Evolutionary conservation across 1,140 invertebrate species (phyloP).

Genomic region (Pissodes strobi): DNA sequence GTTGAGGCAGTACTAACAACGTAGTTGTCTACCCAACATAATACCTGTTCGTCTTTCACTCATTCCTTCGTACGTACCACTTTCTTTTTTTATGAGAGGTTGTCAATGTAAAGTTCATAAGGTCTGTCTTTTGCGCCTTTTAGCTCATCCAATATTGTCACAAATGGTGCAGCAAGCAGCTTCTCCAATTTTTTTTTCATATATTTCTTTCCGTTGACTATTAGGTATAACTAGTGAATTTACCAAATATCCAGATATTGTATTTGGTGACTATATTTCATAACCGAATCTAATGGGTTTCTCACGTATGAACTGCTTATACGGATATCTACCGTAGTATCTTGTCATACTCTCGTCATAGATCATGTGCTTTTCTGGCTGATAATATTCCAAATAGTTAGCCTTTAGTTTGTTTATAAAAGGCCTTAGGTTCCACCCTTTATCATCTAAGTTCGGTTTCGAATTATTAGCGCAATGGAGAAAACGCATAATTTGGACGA

Average conservation of each 20-base stretch:
- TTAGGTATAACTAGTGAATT: too few relatives aligned
- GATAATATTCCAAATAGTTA: slow-evolving; percentile 27
- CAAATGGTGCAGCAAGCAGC: slow-evolving; percentile 34
- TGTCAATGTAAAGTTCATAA: slow-evolving; percentile 45
- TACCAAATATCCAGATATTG: slow-evolving; percentile 27
- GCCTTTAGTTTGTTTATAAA: slow-evolving; percentile 33
- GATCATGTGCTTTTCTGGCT: slow-evolving; percentile 24
- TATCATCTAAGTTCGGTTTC: slow-evolving; percentile 21
- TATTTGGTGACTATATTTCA: slow-evolving; percentile 38
- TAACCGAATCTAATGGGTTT: too few relatives aligned
- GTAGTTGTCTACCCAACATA: slow-evolving; percentile 48
- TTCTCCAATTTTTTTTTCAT: slow-evolving; percentile 48
- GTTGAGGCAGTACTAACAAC: slow-evolving; percentile 46
- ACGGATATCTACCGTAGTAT: slow-evolving; percentile 46
- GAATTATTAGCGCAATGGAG: slow-evolving; percentile 34
- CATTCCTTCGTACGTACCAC: slow-evolving; percentile 11
- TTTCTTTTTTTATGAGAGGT: slow-evolving; percentile 36
- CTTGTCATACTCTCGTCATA: slow-evolving; percentile 43
- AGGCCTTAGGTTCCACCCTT: slow-evolving; percentile 37
- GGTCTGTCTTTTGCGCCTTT: slow-evolving; percentile 20
- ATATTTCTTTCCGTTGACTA: too few relatives aligned
- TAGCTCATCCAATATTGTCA: slow-evolving; percentile 39
- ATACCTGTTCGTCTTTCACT: slow-evolving; percentile 35
- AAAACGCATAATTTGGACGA: slow-evolving; percentile 29
- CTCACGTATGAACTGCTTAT: slow-evolving; percentile 46